Base-by-base conservation (phyloP, 1,140 invertebrate genomes). In the Aplysia californica region DNA sequence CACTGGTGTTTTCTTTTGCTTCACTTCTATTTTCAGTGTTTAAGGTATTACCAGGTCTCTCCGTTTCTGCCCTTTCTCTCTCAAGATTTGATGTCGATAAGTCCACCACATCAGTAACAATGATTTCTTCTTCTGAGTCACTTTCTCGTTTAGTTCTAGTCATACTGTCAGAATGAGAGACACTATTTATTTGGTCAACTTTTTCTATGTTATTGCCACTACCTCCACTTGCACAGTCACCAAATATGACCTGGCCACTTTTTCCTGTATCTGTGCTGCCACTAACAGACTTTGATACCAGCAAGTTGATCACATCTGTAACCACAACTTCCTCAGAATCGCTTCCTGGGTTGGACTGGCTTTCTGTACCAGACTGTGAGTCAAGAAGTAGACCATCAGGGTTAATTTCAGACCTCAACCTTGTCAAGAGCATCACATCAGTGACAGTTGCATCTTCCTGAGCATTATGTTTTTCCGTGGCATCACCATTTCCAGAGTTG, bases 91-190 rank as follows among this genome's bases (percentile, higher is more conserved):
- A n/a, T 50, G n/a, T n/a, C n/a, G 44, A 10, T 50, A 10, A 15
- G 10, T 50, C n/a, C n/a, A 50, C n/a, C 44, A 50, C 44, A 50
- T 50, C 44, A 50, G 44, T 50, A 10, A 50, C 44, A 50, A 50
- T n/a, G n/a, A 61, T 26, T 26, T 61, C 58, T 26, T 61, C 58
- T n/a, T 61, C 58, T 18, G 58, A 61, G 26, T 61, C 58, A 61
- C 18, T 61, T 18, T 61, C 44, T n/a, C n/a, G n/a, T n/a, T n/a
- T n/a, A n/a, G n/a, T n/a, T n/a, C n/a, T n/a, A n/a, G n/a, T n/a
- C n/a, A n/a, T n/a, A n/a, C n/a, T n/a, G n/a, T n/a, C n/a, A n/a
- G n/a, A n/a, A n/a, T n/a, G n/a, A n/a, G n/a, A n/a, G n/a, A n/a
- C n/a, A n/a, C n/a, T n/a, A n/a, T n/a, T n/a, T n/a, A n/a, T n/a